Evolutionary conservation across 2,888 invertebrate genomes (phyloP).

Genomic region (Eubasilissa splendida): DNA sequence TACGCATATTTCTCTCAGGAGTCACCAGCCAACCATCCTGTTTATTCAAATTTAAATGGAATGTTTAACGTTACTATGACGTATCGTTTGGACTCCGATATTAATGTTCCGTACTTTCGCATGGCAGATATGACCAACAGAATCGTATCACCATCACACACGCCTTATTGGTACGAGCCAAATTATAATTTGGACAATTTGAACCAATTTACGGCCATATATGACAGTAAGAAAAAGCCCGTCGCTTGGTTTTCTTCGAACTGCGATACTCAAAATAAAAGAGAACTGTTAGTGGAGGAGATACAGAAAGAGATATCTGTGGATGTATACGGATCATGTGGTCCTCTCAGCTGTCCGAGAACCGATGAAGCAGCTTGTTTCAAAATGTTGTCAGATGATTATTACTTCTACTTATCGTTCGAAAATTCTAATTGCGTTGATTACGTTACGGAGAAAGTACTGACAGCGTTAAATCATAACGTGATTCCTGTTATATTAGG

Average conservation of each 20-base stretch:
- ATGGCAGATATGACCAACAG: constrained; percentile 62
- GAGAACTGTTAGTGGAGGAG: constrained; percentile 67
- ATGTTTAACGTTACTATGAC: constrained; percentile 75
- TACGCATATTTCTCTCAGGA: constrained; percentile 72
- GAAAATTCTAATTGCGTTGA: constrained; percentile 80
- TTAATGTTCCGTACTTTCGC: constrained; percentile 66
- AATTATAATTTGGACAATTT: neutral
- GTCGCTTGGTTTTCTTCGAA: constrained; percentile 75
- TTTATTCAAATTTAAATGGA: constrained; percentile 60
- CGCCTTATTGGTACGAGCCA: constrained; percentile 61
- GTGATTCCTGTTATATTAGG: constrained; percentile 75
- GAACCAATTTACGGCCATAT: constrained; percentile 21
- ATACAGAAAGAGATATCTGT: constrained; percentile 73
- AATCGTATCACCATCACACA: constrained; percentile 61
- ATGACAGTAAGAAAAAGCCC: constrained; percentile 66
- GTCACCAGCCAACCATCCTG: constrained; percentile 62
- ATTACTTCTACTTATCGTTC: constrained; percentile 79
- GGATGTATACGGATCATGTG: constrained; percentile 78
- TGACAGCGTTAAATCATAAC: constrained; percentile 66
- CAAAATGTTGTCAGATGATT: constrained; percentile 68
- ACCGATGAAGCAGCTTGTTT: constrained; percentile 61
- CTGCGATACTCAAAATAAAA: constrained; percentile 65
- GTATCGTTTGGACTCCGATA: constrained; percentile 71
- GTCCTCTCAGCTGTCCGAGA: constrained; percentile 63
- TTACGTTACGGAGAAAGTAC: constrained; percentile 80